Percentiles rank a stretch among this genome's conserved stretches.
Evolutionary conservation across 2,797 vertebrate genomes (phyloP).

Genomic region (Ciconia nigra): DNA sequence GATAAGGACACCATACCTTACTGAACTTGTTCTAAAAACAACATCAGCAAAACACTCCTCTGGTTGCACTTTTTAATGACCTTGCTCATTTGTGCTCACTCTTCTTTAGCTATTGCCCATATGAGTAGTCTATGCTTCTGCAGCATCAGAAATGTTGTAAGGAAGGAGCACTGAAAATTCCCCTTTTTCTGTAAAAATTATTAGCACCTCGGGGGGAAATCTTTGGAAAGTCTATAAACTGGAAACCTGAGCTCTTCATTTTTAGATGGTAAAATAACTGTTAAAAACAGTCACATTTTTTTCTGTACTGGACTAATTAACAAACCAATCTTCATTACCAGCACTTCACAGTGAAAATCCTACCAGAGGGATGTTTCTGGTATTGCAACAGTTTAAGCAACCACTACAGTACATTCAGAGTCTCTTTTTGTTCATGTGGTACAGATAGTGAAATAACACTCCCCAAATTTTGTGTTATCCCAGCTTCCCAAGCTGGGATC

Average conservation of each 20-base stretch:
- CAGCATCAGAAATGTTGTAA: background rate
- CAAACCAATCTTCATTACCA: background rate
- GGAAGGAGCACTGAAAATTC: background rate
- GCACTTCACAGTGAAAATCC: background rate
- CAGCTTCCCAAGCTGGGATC: background rate
- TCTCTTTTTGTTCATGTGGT: background rate
- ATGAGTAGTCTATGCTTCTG: background rate
- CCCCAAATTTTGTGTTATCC: background rate
- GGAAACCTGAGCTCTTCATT: background rate
- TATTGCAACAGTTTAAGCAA: background rate
- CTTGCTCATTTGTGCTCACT: conserved; percentile 26
- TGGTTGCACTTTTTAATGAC: conserved; percentile 62
- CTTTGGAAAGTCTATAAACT: background rate
- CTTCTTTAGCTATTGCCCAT: background rate
- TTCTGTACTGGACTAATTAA: background rate
- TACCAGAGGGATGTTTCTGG: background rate
- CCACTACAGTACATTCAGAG: background rate
- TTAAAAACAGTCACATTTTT: background rate
- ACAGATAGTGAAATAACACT: background rate
- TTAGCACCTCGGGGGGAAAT: background rate
- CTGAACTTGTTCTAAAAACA: conserved; percentile 77
- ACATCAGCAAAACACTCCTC: conserved; percentile 59
- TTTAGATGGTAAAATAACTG: background rate
- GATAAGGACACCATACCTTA: conserved; percentile 69
- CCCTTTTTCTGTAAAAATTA: background rate